phyloP scores from a whole-genome alignment of 2,797 vertebrate species.

The Pipistrellus pipistrellus region DNA sequence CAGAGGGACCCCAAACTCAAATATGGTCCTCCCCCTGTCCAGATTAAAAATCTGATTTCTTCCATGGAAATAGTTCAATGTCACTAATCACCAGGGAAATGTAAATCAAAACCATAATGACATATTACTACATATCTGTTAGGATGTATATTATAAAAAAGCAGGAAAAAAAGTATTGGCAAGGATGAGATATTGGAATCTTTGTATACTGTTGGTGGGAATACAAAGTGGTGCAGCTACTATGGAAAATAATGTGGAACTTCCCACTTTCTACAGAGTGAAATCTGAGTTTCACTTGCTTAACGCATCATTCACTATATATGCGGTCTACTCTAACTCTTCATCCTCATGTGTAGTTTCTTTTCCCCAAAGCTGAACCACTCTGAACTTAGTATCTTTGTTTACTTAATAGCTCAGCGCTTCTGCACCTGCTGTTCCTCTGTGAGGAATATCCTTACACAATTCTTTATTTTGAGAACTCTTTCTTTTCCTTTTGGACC shows the following conservation, averaged over 20 bases:
- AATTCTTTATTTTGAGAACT: slow-evolving; percentile 20
- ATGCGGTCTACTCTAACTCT: background rate
- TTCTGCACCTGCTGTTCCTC: background rate
- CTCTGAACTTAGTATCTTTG: background rate
- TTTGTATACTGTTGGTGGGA: background rate
- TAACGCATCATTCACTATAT: background rate
- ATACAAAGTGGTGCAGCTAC: background rate
- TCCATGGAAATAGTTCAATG: background rate
- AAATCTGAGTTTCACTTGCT: background rate
- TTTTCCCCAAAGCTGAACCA: background rate
- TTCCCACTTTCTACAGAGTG: background rate
- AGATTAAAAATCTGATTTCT: slow-evolving; percentile 36
- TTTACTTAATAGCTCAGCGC: slow-evolving; percentile 18
- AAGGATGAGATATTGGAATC: background rate
- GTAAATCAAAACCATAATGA: background rate
- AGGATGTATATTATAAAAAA: background rate
- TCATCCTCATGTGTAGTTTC: background rate
- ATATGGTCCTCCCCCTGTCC: background rate
- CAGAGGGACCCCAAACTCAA: slow-evolving; percentile 66
- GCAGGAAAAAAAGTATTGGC: background rate
- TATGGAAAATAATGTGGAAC: background rate
- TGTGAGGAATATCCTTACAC: background rate
- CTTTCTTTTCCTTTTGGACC: slow-evolving; percentile 15
- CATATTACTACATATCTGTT: background rate
- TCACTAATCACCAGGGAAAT: background rate